These are phyloP conservation scores for Arremon brunneinucha DNA, from an alignment of 2,797 vertebrate species.

Conservation along the genomic window DNA sequence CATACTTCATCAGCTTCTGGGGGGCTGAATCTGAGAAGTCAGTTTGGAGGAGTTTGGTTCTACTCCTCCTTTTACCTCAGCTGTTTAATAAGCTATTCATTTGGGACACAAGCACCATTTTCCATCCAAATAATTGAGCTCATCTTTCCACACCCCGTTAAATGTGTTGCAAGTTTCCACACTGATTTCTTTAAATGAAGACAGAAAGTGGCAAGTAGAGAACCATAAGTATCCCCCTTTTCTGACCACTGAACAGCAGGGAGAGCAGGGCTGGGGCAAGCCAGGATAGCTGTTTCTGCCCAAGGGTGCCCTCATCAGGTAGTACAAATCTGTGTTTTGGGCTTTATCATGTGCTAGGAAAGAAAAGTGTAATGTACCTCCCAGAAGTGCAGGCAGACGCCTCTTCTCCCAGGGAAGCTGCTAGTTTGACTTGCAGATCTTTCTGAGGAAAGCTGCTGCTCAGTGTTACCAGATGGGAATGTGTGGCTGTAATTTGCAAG, in stretches of 20 bases:
- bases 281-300: not conserved
- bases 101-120: not conserved
- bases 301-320: not conserved
- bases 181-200: not conserved
- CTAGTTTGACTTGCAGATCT: not conserved
- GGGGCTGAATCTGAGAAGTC: not conserved
- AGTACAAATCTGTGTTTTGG: not conserved
- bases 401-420: not conserved
- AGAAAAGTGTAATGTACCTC: rapidly evolving
- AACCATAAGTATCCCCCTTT: rapidly evolving
- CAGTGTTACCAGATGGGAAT: constrained; percentile 1
- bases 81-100: not conserved
- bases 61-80: not conserved
- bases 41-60: not conserved
- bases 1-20: not conserved
- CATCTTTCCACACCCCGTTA: not conserved
- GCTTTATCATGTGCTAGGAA: not conserved
- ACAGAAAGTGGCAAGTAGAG: not conserved
- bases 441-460: not conserved
- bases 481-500: not conserved
- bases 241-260: not conserved
- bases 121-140: not conserved
- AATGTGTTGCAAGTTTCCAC: not conserved
- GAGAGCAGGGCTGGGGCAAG: not conserved
- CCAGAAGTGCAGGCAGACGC: not conserved